Conservation (phyloP, 35 echinoderm and acorn worm species). For the Ophioderma brevispina region DNA sequence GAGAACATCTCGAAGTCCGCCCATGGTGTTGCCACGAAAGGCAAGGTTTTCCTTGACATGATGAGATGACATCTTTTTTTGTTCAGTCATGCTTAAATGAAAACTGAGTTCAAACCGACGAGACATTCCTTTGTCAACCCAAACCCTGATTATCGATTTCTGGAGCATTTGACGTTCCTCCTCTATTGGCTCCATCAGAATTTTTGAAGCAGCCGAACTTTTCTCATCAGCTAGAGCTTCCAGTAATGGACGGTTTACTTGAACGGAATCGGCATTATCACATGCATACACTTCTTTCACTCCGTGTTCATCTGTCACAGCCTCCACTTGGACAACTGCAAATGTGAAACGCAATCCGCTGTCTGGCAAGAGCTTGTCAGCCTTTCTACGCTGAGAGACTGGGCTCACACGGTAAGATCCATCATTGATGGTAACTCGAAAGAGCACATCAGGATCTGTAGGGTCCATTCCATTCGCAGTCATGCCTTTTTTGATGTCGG, state of each 20-base stretch:
- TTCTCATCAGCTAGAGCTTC: background rate
- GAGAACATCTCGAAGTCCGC: no score
- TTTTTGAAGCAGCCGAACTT: background rate
- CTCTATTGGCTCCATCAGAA: background rate
- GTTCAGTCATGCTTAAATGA: no score
- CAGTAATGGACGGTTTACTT: background rate
- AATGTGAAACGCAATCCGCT: background rate
- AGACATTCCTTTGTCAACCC: no score
- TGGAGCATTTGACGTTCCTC: no score
- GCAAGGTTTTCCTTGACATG: no score
- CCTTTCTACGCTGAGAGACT: background rate
- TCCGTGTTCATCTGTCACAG: background rate
- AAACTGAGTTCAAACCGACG: no score
- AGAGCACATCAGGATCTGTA: background rate
- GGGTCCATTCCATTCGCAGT: background rate
- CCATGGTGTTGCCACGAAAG: no score
- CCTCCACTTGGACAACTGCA: background rate
- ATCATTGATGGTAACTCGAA: conserved; percentile 4
- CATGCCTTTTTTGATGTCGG: conserved; percentile 1
- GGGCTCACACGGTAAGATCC: background rate
- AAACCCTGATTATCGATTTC: no score
- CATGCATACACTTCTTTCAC: background rate
- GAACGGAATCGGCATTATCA: background rate
- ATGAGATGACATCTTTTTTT: no score
- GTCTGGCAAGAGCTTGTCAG: background rate